phyloP scores from a whole-genome alignment of 2,888 invertebrate genomes.

The Catotricha subobsoleta region DNA sequence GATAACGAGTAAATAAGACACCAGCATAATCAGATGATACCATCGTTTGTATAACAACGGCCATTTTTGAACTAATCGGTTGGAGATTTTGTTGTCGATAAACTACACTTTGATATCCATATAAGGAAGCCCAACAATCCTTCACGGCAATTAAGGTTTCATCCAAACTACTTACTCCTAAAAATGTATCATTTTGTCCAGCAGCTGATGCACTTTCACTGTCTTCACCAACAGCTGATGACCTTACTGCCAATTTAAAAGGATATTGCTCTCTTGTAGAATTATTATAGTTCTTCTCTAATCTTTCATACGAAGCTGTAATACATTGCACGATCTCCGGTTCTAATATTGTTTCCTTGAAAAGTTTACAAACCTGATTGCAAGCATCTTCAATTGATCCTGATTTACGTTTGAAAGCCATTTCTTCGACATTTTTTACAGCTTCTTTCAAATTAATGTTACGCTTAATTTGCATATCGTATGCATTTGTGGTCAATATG shows the following conservation, averaged over 20 bases:
- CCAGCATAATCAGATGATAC: conserved; percentile 53
- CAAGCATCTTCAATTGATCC: conserved; percentile 34
- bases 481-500: conserved; percentile 44
- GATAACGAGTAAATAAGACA: conserved; percentile 67
- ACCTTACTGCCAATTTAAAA: conserved; percentile 44
- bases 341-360: conserved; percentile 15
- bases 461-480: conserved; percentile 37
- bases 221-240: conserved; percentile 61
- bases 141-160: conserved; percentile 40
- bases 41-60: conserved; percentile 65
- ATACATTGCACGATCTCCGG: conserved; percentile 26
- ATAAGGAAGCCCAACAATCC: conserved; percentile 71
- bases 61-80: conserved; percentile 47
- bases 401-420: conserved; percentile 23
- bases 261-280: conserved; percentile 17
- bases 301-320: conserved; percentile 17
- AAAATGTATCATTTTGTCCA: conserved; percentile 64
- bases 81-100: conserved; percentile 65
- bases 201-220: conserved; percentile 62
- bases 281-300: no score
- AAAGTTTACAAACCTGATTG: conserved; percentile 23
- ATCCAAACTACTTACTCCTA: conserved; percentile 41
- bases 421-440: conserved; percentile 33
- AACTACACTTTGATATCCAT: conserved; percentile 52
- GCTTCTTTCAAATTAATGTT: conserved; percentile 31